Base-by-base conservation (phyloP, 1,140 invertebrate genomes). In the Ptiloglossa arizonensis region DNA sequence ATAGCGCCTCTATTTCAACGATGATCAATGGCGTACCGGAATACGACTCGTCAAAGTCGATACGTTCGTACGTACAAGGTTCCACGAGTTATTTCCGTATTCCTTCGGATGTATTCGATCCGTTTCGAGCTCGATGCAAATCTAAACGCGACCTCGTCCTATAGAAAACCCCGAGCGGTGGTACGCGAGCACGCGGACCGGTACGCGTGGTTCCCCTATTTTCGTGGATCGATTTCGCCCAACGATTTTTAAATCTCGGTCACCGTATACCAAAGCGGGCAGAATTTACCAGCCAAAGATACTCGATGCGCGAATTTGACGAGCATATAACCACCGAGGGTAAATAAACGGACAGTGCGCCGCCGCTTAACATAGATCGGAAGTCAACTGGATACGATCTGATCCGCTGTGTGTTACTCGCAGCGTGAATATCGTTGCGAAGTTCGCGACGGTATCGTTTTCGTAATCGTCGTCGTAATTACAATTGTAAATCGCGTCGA, bases 31-130 rank as follows among this genome's bases (percentile, higher is more conserved):
- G 19, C 54, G 48, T 54, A 24, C 24, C 17, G 19, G 24, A 67
- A 32, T 46, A 67, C 54, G n/a, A 13, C 48, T 44, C 13, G 15
- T 74, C 71, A 41, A 64, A 75, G 63, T 46, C 63, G 63, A 75
- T 64, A 32, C n/a, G 9, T 57, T 56, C 27, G 57, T 48, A 9
- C 35, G 24, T 9, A 8, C 50, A 57, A 32, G 48, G 71, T 54
- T 73, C 38, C 22, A 2, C 15, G 5, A 9, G 19, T 24, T 63
- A 73, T 63, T 64, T 52, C 44, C 22, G 32, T 29, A 32, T 54
- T 27, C 19, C 48, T 27, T 0, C 9, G 19, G n/a, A 54, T 41
- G 22, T n/a, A n/a, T 29, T 41, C 59, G 46, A 52, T 24, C 13
- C 15, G 2, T 5, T 24, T 29, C 35, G 17, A 38, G 9, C 9